Evolutionary conservation across 2,797 vertebrate genomes (phyloP).

Genomic region (Dendrocincla fuliginosa): DNA sequence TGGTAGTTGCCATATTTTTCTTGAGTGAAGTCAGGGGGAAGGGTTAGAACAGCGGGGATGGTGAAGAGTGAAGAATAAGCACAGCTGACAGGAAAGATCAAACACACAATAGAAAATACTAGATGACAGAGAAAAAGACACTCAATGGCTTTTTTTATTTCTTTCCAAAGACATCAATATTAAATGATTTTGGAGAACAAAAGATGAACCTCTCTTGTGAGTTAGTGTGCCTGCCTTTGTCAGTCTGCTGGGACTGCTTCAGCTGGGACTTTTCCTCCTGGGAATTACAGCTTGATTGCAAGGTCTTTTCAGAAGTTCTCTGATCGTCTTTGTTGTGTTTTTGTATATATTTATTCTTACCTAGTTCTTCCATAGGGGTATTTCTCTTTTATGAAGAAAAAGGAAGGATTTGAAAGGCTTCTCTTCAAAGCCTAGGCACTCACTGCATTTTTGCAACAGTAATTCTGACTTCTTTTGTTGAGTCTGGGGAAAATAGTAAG

Average conservation of each 20-base stretch:
- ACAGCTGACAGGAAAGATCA: not conserved
- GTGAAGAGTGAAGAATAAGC: not conserved
- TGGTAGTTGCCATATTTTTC: not conserved
- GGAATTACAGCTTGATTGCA: not conserved
- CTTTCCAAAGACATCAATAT: not conserved
- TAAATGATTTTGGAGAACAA: not conserved
- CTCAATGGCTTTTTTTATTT: not conserved
- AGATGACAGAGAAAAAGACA: not conserved
- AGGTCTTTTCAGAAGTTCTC: not conserved
- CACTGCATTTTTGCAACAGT: not conserved
- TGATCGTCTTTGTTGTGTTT: not conserved
- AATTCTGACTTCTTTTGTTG: not conserved
- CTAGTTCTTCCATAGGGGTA: not conserved
- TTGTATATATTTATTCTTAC: not conserved
- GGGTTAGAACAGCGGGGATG: not conserved
- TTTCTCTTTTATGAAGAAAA: not conserved
- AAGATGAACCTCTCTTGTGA: not conserved
- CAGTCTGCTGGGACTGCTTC: not conserved
- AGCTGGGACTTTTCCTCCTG: not conserved
- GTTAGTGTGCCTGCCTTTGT: not conserved
- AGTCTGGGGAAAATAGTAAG: not conserved
- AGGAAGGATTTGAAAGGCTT: not conserved
- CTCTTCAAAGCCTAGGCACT: not conserved
- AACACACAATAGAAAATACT: not conserved
- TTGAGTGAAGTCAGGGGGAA: not conserved